Evolutionary conservation across 2,113 vertebrate species (phyloP), one percentile per base, ranked within the genome.

Genomic region (Tor tambroides): DNA sequence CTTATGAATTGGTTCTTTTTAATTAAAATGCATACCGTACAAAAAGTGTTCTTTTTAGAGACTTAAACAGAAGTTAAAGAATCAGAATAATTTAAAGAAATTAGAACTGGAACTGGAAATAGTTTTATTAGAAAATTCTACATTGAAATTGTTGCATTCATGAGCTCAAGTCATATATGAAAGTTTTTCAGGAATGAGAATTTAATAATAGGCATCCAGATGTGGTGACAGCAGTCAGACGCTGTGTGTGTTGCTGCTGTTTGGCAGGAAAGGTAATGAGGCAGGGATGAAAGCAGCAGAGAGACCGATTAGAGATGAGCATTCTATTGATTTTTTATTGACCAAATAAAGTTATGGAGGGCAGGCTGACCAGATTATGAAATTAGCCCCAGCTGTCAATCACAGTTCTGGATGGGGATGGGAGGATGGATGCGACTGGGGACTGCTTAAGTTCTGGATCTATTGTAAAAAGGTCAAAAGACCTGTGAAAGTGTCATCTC

Each of bases 271-370:
- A 86, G 80, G 85, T 91, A 92, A 92, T 90, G 90, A 92, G 88
- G 23, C 83, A 26, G 69, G 88, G 86, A 90, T 91, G 85, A 90
- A 91, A 91, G 90, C 69, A 86, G 85, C 82, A 80, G 77, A 78
- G 85, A 88, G 87, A 88, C 80, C 86, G 90, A 91, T 91, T 91
- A 91, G 87, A 91, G 88, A 90, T 89, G 89, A 92, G 89, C 88
- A 86, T 89, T 88, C 80, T 92, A 91, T 92, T 84, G 90, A 91
- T 90, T 92, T 92, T 90, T 90, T 91, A 91, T 91, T 90, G 91
- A 91, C 90, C 59, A 61, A 71, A 80, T 83, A 81, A 80, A 90
- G 87, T 51, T 59, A n/a, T 32, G 63, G 74, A 82, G 89, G 80
- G 83, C 49, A 26, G 72, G 41, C 72, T 4, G 85, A 83, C 77